Evolutionary conservation across 2,113 vertebrate species (phyloP).

Genomic region (Psettodes erumei): DNA sequence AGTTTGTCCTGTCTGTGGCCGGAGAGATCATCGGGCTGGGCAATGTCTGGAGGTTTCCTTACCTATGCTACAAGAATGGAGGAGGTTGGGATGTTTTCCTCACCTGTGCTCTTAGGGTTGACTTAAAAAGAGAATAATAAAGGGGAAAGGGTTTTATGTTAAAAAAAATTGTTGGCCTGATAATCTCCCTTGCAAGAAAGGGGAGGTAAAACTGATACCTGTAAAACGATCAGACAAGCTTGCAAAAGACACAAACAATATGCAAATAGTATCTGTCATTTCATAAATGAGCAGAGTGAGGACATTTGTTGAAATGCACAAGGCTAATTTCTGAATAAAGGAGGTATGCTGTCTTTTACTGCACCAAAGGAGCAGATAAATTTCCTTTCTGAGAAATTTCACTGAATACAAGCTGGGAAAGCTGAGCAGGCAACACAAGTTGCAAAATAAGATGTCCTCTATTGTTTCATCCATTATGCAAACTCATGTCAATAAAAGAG

Average conservation of each 20-base stretch:
- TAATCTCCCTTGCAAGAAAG: background rate
- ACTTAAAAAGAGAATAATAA: background rate
- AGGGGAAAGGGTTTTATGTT: background rate
- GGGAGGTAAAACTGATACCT: background rate
- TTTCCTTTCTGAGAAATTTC: background rate
- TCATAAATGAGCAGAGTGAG: background rate
- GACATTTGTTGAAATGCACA: background rate
- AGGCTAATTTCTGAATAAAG: background rate
- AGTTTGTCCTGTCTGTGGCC: slow-evolving; percentile 97
- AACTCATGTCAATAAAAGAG: slow-evolving; percentile 19
- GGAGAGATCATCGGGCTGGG: slow-evolving; percentile 98
- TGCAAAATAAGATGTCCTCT: background rate
- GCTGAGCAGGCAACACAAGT: background rate
- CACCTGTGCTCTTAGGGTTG: background rate
- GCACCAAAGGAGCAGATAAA: background rate
- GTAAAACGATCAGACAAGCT: background rate
- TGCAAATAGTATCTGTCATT: background rate
- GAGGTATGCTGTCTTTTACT: background rate
- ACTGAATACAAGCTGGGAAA: background rate
- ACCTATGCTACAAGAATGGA: slow-evolving; percentile 99
- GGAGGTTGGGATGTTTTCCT: slow-evolving; percentile 88
- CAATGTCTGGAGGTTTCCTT: slow-evolving; percentile 98
- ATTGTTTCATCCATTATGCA: slow-evolving; percentile 41
- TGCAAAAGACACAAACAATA: background rate
- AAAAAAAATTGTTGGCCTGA: background rate